A percentile compares a stretch with the other conserved stretches of the same genome.
Conservation (phyloP, 92 coral and sea anemone genomes). For the Porites rus region DNA sequence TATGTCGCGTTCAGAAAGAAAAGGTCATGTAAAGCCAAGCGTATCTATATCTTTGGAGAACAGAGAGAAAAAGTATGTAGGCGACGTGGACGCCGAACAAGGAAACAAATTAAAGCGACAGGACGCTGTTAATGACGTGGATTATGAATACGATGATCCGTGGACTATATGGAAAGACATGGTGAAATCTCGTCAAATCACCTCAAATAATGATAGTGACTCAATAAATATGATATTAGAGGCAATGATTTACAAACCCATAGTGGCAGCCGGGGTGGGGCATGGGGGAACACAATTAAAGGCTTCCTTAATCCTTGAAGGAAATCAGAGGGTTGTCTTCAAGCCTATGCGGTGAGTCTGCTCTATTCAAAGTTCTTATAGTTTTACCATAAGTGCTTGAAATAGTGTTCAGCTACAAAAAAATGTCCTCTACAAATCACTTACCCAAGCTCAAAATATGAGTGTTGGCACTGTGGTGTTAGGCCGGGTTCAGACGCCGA, state of each 20-base stretch:
- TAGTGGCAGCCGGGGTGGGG: conserved; percentile 86
- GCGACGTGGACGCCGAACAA: conserved; percentile 18
- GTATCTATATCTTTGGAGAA: background rate
- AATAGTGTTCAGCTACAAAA: too few relatives aligned
- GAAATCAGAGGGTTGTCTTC: conserved; percentile 95
- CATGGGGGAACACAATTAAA: conserved; percentile 90
- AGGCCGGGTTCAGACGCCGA: too few relatives aligned
- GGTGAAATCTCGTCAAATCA: conserved; percentile 80
- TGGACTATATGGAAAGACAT: conserved; percentile 93
- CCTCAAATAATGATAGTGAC: conserved; percentile 56
- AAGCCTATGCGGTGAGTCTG: conserved; percentile 92
- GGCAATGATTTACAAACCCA: conserved; percentile 81
- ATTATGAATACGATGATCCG: conserved; percentile 82
- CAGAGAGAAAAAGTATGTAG: background rate
- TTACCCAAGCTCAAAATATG: too few relatives aligned
- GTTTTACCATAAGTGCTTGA: too few relatives aligned
- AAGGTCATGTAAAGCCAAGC: conserved; percentile 2
- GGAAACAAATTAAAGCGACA: conserved; percentile 11
- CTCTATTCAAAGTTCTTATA: too few relatives aligned
- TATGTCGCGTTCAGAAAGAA: background rate
- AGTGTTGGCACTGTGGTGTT: too few relatives aligned
- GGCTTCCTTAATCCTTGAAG: conserved; percentile 86
- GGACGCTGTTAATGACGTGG: conserved; percentile 51
- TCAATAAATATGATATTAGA: conserved; percentile 84
- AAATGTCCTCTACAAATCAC: too few relatives aligned